These are phyloP conservation scores for Cyprinus carpio DNA, from an alignment of 2,113 vertebrate species.

Conservation along the genomic window DNA sequence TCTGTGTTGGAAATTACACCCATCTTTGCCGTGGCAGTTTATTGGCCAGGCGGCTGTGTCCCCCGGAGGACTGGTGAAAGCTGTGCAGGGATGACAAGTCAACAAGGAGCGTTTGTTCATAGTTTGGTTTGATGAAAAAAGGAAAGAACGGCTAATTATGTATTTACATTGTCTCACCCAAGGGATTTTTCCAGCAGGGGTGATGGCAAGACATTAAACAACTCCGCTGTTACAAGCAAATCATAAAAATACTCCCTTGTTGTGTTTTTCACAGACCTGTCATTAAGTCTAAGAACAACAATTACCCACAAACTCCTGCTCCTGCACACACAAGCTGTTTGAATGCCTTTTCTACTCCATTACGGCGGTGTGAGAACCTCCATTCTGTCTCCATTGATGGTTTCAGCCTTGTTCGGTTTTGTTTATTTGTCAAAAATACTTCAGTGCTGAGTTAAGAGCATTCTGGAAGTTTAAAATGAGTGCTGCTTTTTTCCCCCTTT, in stretches of 20 bases:
- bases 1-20: constrained; percentile 54
- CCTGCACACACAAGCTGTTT: constrained; percentile 32
- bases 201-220: constrained; percentile 79
- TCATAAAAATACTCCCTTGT: constrained; percentile 74
- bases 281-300: constrained; percentile 71
- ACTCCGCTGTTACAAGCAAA: constrained; percentile 70
- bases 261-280: constrained; percentile 73
- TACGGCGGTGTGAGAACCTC: constrained; percentile 12
- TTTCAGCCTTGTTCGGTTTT: constrained; percentile 31
- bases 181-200: constrained; percentile 76
- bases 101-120: constrained; percentile 70
- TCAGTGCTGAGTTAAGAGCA: constrained; percentile 41
- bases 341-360: not conserved
- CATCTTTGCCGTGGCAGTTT: constrained; percentile 27
- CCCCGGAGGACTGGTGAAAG: constrained; percentile 53
- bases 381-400: constrained; percentile 18
- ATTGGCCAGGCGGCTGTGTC: constrained; percentile 45
- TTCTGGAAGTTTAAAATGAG: constrained; percentile 26
- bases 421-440: constrained; percentile 60
- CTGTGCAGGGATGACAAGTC: constrained; percentile 56
- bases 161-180: constrained; percentile 70
- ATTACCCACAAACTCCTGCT: constrained; percentile 54
- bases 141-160: constrained; percentile 65
- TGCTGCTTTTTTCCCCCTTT: constrained; percentile 37
- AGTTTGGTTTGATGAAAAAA: constrained; percentile 56